A percentile compares a stretch with the other conserved stretches of the same genome.
Evolutionary conservation across 2,888 invertebrate genomes (phyloP).

Genomic region (Serripes groenlandicus): DNA sequence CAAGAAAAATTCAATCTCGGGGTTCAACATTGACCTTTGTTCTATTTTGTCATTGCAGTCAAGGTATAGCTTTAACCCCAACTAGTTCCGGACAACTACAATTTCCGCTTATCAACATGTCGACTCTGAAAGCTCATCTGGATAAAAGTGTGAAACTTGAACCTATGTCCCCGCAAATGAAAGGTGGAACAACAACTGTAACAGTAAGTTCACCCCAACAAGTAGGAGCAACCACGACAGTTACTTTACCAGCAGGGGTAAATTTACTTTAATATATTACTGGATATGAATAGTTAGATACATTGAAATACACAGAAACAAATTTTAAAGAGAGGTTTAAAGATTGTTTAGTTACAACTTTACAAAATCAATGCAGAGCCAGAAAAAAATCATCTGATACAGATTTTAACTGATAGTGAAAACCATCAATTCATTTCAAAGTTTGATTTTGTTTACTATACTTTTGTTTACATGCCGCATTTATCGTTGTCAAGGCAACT

Average conservation of each 20-base stretch:
- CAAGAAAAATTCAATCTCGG: too few relatives aligned
- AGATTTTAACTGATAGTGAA: too few relatives aligned
- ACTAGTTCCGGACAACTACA: conserved; percentile 60
- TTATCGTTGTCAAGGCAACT: too few relatives aligned
- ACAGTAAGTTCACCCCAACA: conserved; percentile 18
- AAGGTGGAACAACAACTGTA: conserved; percentile 27
- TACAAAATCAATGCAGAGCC: too few relatives aligned
- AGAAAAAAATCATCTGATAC: too few relatives aligned
- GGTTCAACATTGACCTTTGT: background rate
- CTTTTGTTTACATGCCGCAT: too few relatives aligned
- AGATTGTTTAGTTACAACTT: too few relatives aligned
- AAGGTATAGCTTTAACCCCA: conserved; percentile 56
- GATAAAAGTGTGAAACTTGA: conserved; percentile 63
- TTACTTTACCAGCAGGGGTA: conserved; percentile 34
- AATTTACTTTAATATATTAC: background rate
- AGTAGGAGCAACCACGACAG: conserved; percentile 1
- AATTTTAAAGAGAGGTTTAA: too few relatives aligned
- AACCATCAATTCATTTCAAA: too few relatives aligned
- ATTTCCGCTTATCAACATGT: conserved; percentile 67
- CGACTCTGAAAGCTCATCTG: conserved; percentile 58
- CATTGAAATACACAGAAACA: too few relatives aligned
- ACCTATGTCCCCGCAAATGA: conserved; percentile 32
- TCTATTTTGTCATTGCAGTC: conserved; percentile 31
- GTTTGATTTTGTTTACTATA: too few relatives aligned
- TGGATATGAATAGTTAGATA: background rate